Conservation (phyloP, 2,797 vertebrate genomes). For the Rhinella marina region DNA sequence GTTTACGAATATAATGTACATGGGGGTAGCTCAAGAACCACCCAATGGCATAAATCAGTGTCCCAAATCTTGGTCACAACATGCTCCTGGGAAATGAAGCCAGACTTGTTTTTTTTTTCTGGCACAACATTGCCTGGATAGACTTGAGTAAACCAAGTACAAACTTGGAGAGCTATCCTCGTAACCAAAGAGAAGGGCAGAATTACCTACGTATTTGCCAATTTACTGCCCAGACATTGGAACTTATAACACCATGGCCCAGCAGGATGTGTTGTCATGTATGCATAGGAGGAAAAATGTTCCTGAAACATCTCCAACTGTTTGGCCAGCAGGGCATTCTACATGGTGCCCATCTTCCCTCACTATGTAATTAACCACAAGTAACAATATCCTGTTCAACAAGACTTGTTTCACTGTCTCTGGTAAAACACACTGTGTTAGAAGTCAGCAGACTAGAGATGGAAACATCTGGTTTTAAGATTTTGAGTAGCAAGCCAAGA, state of each 20-base stretch:
- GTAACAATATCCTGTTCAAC: neutral
- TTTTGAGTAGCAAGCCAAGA: neutral
- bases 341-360: neutral
- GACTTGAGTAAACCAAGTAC: neutral
- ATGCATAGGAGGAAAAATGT: neutral
- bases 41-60: too few relatives aligned
- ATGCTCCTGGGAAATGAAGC: neutral
- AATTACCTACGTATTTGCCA: neutral
- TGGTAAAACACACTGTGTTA: neutral
- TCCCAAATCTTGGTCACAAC: too few relatives aligned
- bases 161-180: neutral
- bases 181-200: neutral
- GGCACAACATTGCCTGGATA: neutral
- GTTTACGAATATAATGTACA: too few relatives aligned
- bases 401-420: neutral
- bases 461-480: neutral
- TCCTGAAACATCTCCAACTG: neutral
- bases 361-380: neutral
- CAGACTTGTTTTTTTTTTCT: too few relatives aligned
- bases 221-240: neutral
- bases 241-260: neutral
- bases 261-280: neutral
- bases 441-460: neutral
- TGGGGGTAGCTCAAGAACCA: too few relatives aligned
- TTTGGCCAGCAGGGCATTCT: neutral